Conservation (phyloP, 2,113 vertebrate species). For the Sturnira hondurensis region DNA sequence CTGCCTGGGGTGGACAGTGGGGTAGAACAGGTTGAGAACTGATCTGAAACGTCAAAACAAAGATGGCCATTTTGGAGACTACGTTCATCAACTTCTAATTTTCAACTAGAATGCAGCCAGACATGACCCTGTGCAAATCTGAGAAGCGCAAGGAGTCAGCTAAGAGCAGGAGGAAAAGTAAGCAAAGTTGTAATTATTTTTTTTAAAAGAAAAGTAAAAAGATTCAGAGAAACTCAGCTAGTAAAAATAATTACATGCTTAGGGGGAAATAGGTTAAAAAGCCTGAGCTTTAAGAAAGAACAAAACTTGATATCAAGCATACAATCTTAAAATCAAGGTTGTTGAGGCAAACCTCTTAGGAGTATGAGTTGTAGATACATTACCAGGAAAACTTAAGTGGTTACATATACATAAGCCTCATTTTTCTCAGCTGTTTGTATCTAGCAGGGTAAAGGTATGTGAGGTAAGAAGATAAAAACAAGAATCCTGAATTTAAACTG, state of each 20-base stretch:
- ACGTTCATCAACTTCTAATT: not conserved
- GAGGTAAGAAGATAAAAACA: not conserved
- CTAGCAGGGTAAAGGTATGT: not conserved
- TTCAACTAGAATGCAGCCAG: not conserved
- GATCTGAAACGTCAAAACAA: not conserved
- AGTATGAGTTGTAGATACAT: accelerated
- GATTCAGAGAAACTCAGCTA: not conserved
- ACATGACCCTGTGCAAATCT: not conserved
- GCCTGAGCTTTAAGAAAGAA: not conserved
- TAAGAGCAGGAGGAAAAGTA: not conserved
- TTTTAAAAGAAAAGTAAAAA: not conserved
- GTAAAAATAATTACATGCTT: not conserved
- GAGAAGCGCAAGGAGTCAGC: not conserved
- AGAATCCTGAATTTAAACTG: not conserved
- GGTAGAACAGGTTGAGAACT: not conserved
- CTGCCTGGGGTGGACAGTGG: not conserved
- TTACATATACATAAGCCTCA: not conserved
- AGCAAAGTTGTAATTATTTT: not conserved
- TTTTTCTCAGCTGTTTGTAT: not conserved
- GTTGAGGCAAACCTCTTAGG: not conserved
- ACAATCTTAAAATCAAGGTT: not conserved
- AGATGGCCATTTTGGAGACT: not conserved
- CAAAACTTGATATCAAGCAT: not conserved
- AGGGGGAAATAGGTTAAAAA: not conserved
- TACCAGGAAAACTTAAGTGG: not conserved